Conservation (phyloP, 2,797 vertebrate genomes). For the Tapirus indicus region DNA sequence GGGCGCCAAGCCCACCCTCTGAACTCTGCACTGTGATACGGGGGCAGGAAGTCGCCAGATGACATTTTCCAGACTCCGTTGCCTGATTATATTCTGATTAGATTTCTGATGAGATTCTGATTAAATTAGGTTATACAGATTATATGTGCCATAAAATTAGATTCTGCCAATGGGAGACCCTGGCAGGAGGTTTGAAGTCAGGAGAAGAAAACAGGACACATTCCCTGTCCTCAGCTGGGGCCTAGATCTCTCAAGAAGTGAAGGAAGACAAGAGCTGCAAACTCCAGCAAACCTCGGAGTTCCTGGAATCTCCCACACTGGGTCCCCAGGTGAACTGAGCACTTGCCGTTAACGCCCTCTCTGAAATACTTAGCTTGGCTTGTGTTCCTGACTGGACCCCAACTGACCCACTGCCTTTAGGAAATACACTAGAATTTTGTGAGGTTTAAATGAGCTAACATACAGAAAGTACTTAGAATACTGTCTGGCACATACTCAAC, state of each 20-base stretch:
- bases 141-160: neutral
- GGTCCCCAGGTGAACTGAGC: neutral
- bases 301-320: neutral
- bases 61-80: neutral
- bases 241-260: neutral
- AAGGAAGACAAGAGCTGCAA: neutral
- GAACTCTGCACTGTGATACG: neutral
- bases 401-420: neutral
- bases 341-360: too few species aligned
- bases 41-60: neutral
- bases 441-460: neutral
- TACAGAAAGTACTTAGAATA: neutral
- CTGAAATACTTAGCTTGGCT: neutral
- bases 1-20: neutral
- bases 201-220: neutral
- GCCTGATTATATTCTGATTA: conserved; percentile 62
- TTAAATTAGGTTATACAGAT: conserved; percentile 25
- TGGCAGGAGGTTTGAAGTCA: neutral
- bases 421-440: neutral
- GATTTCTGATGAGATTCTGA: conserved; percentile 55
- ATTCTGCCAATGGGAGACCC: neutral
- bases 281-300: neutral
- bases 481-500: neutral
- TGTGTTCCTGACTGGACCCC: neutral
- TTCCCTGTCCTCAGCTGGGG: neutral